phyloP scores from a whole-genome alignment of 2,797 vertebrate genomes.

The Phoebastria nigripes region DNA sequence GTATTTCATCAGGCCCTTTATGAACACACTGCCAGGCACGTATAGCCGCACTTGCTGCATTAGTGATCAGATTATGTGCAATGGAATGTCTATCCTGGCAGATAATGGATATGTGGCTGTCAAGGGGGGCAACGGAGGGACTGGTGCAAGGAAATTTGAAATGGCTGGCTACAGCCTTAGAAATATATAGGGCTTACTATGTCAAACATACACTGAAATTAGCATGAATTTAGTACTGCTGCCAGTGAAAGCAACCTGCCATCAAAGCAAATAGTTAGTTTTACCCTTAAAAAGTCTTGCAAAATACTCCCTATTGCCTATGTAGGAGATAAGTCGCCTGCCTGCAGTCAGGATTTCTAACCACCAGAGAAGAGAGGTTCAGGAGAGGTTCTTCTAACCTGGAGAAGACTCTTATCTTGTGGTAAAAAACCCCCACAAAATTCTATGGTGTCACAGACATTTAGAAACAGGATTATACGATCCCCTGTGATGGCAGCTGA shows the following conservation, averaged over 20 bases:
- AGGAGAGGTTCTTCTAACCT: neutral
- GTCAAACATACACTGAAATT: neutral
- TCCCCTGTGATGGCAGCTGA: neutral
- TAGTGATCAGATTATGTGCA: neutral
- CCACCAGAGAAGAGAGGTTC: neutral
- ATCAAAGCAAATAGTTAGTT: neutral
- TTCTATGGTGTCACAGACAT: neutral
- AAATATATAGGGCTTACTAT: neutral
- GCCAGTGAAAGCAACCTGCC: neutral
- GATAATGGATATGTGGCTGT: neutral
- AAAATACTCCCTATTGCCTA: neutral
- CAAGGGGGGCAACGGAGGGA: neutral
- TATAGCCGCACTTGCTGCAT: accelerated
- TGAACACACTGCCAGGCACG: neutral
- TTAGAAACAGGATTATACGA: neutral
- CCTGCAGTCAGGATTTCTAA: neutral
- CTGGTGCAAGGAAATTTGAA: neutral
- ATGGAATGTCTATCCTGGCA: accelerated
- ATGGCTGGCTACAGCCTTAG: neutral
- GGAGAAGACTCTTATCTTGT: neutral
- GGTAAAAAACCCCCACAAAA: neutral
- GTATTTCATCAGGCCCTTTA: neutral
- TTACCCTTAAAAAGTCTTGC: neutral
- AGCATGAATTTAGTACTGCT: neutral
- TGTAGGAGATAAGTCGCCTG: neutral